phyloP scores from a whole-genome alignment of 1,140 invertebrate genomes.

The Aplysia californica region DNA sequence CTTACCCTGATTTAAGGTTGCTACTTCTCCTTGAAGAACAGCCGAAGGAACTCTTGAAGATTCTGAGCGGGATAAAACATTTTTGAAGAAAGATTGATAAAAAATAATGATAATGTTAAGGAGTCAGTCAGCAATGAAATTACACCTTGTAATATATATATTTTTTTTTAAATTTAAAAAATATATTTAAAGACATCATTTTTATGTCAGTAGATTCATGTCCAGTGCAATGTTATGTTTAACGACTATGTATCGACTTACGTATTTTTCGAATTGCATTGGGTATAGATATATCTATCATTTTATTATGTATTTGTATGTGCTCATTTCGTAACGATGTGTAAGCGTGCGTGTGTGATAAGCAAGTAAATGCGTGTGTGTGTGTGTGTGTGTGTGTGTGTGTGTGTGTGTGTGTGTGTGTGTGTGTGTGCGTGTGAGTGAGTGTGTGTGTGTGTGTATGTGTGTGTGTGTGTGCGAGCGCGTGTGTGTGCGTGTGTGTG shows the following conservation, averaged over 20 bases:
- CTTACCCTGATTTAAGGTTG: no score
- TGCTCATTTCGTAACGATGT: no score
- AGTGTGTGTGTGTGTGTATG: slow-evolving; percentile 19
- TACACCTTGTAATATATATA: not conserved
- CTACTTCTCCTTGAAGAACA: no score
- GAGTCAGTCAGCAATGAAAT: not conserved
- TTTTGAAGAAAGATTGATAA: not conserved
- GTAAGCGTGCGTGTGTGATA: no score
- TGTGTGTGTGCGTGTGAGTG: slow-evolving; percentile 24
- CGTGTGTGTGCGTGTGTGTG: slow-evolving; percentile 20
- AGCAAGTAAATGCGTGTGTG: not conserved
- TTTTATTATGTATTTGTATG: no score
- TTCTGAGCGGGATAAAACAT: no score
- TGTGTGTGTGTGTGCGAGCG: no score
- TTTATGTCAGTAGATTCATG: no score
- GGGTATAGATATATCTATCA: not conserved
- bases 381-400: not conserved
- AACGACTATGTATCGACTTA: not conserved
- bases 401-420: not conserved
- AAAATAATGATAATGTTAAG: not conserved
- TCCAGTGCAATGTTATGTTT: not conserved
- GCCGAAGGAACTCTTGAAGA: no score
- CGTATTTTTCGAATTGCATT: not conserved
- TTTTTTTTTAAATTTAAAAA: not conserved
- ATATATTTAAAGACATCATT: no score